These are phyloP conservation scores for Lycopodina hypogea DNA, from an alignment of 37 sponge, comb jelly and placozoan species.

Conservation along the genomic window DNA sequence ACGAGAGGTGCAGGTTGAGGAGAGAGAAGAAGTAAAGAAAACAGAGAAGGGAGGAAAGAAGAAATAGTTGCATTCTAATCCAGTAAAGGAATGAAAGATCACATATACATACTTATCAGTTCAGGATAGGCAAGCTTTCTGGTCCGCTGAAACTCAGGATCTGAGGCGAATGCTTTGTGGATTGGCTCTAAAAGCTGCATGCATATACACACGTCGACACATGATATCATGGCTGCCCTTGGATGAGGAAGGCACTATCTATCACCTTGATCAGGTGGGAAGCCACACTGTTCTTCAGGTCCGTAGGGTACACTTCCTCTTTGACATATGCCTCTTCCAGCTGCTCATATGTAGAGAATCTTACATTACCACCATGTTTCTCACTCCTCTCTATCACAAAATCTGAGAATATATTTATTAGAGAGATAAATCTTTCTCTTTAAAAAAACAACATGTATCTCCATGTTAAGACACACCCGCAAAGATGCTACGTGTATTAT, in stretches of 20 bases:
- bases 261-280: constrained; percentile 78
- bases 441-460: background rate
- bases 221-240: background rate
- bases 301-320: constrained; percentile 83
- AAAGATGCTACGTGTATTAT: background rate
- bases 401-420: constrained; percentile 11
- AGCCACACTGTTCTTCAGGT: constrained; percentile 88
- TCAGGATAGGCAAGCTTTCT: constrained; percentile 73
- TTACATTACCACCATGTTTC: constrained; percentile 83
- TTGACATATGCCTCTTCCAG: constrained; percentile 77
- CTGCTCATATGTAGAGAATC: constrained; percentile 56
- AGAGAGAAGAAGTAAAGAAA: background rate
- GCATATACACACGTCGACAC: background rate
- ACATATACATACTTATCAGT: constrained; percentile 38
- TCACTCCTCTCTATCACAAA: constrained; percentile 77
- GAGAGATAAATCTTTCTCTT: too few relatives aligned
- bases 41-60: background rate
- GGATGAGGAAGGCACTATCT: background rate
- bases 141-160: constrained; percentile 64
- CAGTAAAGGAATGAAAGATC: background rate
- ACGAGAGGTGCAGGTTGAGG: too few relatives aligned
- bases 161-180: constrained; percentile 60
- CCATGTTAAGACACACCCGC: background rate
- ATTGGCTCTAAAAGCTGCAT: constrained; percentile 83
- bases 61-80: too few relatives aligned